Percentiles rank a stretch among this genome's conserved stretches.
Conservation (phyloP, 1,140 invertebrate species). For the Drosophila nannoptera region DNA sequence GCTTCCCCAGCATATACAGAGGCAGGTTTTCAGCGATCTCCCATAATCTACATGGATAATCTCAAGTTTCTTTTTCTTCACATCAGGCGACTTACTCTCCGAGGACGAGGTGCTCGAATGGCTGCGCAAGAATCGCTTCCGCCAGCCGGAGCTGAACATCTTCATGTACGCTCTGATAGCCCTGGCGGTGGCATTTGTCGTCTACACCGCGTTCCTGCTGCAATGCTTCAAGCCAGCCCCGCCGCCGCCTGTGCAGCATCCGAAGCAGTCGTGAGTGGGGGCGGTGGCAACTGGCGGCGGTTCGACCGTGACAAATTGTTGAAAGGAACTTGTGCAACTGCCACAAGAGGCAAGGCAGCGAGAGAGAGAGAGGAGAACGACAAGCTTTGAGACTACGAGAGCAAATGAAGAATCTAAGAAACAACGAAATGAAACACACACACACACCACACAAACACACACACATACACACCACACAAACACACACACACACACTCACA, state of each 20-base stretch:
- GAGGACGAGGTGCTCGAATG: constrained; percentile 95
- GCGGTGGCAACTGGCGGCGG: constrained; percentile 6
- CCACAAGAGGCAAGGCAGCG: constrained; percentile 30
- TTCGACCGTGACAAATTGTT: constrained; percentile 14
- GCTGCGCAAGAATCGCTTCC: constrained; percentile 94
- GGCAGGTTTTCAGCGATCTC: constrained; percentile 81
- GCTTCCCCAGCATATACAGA: constrained; percentile 96
- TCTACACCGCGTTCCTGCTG: constrained; percentile 94
- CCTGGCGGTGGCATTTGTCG: constrained; percentile 89
- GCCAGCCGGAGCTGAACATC: constrained; percentile 94
- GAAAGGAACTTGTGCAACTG: constrained; percentile 28
- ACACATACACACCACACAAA: too few species aligned
- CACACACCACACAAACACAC: constrained; percentile 13
- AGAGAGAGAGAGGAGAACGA: constrained; percentile 10
- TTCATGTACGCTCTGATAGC: constrained; percentile 96
- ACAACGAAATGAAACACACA: constrained; percentile 31
- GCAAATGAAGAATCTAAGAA: constrained; percentile 35
- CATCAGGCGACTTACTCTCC: constrained; percentile 87
- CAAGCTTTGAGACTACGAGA: constrained; percentile 16
- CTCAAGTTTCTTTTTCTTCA: background rate
- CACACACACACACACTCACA: constrained; percentile 22
- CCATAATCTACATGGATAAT: background rate
- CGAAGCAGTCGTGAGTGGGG: constrained; percentile 73
- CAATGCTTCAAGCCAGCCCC: constrained; percentile 90
- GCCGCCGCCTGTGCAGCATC: constrained; percentile 79